These are phyloP conservation scores for Panzeria rudis DNA, from an alignment of 2,888 invertebrate species.

Conservation along the genomic window DNA sequence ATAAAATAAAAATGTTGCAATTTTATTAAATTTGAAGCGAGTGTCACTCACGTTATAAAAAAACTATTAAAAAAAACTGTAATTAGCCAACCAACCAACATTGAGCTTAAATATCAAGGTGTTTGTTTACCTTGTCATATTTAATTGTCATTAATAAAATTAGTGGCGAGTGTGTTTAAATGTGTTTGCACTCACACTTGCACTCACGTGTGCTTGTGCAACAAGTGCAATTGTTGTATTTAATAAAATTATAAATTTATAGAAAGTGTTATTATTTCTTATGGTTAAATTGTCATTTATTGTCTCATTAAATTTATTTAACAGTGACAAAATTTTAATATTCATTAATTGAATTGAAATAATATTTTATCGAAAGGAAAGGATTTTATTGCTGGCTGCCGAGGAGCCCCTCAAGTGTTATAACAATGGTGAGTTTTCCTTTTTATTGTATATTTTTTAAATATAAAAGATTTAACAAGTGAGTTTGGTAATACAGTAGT, in stretches of 20 bases:
- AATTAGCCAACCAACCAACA: conserved; percentile 55
- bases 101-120: conserved; percentile 69
- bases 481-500: background rate
- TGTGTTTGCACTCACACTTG: background rate
- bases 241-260: conserved; percentile 43
- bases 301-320: conserved; percentile 65
- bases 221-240: conserved; percentile 34
- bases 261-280: conserved; percentile 47
- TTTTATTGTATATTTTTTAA: background rate
- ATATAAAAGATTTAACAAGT: background rate
- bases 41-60: conserved; percentile 37
- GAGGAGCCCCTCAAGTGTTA: conserved; percentile 4
- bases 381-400: conserved; percentile 32
- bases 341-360: conserved; percentile 31
- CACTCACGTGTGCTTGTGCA: conserved; percentile 11
- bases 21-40: conserved; percentile 54
- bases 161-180: conserved; percentile 31
- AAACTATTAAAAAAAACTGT: conserved; percentile 36
- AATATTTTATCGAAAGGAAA: conserved; percentile 37
- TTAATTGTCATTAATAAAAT: conserved; percentile 56
- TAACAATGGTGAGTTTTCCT: conserved; percentile 65
- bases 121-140: conserved; percentile 64
- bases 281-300: conserved; percentile 56
- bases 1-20: conserved; percentile 37
- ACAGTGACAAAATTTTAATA: conserved; percentile 37